A percentile compares a stretch with the other conserved stretches of the same genome.
Conservation (phyloP, 2,888 invertebrate genomes). For the Nineta flava region DNA sequence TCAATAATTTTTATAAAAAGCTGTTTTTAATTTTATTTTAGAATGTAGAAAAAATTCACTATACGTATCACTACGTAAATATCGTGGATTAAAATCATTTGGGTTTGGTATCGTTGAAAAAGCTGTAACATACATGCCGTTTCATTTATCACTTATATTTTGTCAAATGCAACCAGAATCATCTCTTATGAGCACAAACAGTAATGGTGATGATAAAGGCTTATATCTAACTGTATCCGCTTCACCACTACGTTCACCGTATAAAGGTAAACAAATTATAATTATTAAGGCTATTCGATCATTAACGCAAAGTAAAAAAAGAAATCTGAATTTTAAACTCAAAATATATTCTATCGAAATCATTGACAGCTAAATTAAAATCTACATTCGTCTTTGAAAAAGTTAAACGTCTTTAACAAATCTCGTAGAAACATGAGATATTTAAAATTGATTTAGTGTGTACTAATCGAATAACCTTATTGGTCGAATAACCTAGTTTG, state of each 20-base stretch:
- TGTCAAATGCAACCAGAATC: slow-evolving; percentile 32
- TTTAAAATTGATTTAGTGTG: neutral
- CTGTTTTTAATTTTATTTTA: slow-evolving; percentile 12
- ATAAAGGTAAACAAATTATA: slow-evolving; percentile 44
- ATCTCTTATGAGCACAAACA: slow-evolving; percentile 7
- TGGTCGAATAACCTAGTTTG: no score
- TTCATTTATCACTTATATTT: slow-evolving; percentile 53
- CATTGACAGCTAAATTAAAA: no score
- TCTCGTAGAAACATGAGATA: no score
- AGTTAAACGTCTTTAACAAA: no score
- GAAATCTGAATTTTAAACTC: neutral
- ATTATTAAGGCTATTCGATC: neutral
- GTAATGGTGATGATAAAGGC: slow-evolving; percentile 26
- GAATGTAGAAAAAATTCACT: slow-evolving; percentile 31
- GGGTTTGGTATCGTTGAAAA: slow-evolving; percentile 47
- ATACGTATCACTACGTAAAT: slow-evolving; percentile 50
- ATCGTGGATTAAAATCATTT: slow-evolving; percentile 38
- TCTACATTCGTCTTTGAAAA: no score
- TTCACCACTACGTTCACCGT: slow-evolving; percentile 55
- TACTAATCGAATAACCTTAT: neutral
- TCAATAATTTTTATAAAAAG: neutral
- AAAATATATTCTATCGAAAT: no score
- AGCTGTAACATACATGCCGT: slow-evolving; percentile 48
- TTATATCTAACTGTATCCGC: slow-evolving; percentile 56
- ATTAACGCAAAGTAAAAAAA: slow-evolving; percentile 10